Conservation (phyloP, 2,113 vertebrate species). For the Oreotrochilus melanogaster region DNA sequence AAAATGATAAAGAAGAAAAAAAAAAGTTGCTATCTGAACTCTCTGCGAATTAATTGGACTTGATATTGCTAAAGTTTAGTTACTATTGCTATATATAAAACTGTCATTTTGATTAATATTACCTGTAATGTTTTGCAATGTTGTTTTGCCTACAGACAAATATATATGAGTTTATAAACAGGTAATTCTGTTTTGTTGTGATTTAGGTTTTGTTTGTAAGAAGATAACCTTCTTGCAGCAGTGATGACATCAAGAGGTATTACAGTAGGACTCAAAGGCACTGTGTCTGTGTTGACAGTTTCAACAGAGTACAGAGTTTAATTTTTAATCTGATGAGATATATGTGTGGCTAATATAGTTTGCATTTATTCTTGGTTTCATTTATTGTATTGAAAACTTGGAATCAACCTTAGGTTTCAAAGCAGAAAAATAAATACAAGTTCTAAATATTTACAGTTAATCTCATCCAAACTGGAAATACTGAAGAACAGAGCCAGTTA, state of each 20-base stretch:
- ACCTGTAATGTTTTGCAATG: conserved; percentile 25
- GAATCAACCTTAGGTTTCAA: background rate
- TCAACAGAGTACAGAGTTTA: background rate
- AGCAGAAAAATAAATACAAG: background rate
- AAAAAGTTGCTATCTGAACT: background rate
- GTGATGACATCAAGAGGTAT: conserved; percentile 61
- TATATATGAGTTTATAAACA: conserved; percentile 52
- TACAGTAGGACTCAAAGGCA: conserved; percentile 51
- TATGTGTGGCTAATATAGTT: conserved; percentile 14
- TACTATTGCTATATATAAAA: background rate
- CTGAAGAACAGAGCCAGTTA: background rate
- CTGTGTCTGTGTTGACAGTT: conserved; percentile 30
- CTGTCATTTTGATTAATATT: conserved; percentile 44
- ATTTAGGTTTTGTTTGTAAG: conserved; percentile 64
- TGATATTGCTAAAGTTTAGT: background rate
- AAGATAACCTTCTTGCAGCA: conserved; percentile 49
- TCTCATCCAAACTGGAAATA: background rate
- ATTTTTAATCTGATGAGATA: conserved; percentile 64
- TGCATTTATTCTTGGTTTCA: background rate
- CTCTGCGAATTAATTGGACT: background rate
- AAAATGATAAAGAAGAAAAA: background rate
- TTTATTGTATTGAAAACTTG: background rate
- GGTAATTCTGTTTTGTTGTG: conserved; percentile 58
- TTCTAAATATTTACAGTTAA: background rate
- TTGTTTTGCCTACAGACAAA: conserved; percentile 54